A percentile compares a stretch with the other conserved stretches of the same genome.
phyloP scores from a whole-genome alignment of 1,140 invertebrate species.

The Drosophila punjabiensis region DNA sequence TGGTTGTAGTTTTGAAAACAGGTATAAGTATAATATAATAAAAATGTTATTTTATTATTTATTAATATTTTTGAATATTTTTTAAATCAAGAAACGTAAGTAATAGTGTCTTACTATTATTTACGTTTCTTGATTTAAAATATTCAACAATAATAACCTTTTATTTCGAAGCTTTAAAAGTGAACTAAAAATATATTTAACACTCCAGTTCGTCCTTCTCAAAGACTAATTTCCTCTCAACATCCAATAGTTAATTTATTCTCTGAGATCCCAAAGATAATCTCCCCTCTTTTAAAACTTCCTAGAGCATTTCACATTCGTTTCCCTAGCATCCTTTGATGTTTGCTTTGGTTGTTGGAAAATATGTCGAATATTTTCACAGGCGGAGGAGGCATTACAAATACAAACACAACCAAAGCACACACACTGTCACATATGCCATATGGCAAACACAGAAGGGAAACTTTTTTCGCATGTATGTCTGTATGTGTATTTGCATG shows the following conservation, averaged over 20 bases:
- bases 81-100: no score
- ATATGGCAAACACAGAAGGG: conserved; percentile 58
- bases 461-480: conserved; percentile 50
- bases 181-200: neutral
- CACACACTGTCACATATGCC: conserved; percentile 33
- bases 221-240: no score
- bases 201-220: neutral
- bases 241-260: neutral
- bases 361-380: conserved; percentile 81
- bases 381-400: conserved; percentile 67
- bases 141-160: no score
- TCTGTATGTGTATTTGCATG: conserved; percentile 70
- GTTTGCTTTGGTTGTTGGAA: conserved; percentile 73
- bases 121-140: no score
- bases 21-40: no score
- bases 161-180: neutral
- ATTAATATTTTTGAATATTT: no score
- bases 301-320: conserved; percentile 47
- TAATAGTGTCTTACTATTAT: no score
- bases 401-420: conserved; percentile 50
- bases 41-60: no score
- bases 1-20: no score
- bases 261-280: neutral
- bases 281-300: neutral
- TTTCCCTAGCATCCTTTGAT: conserved; percentile 38